A percentile compares a stretch with the other conserved stretches of the same genome.
These are phyloP conservation scores for Drosophila albomicans DNA, from an alignment of 1,140 invertebrate species.

Conservation along the genomic window DNA sequence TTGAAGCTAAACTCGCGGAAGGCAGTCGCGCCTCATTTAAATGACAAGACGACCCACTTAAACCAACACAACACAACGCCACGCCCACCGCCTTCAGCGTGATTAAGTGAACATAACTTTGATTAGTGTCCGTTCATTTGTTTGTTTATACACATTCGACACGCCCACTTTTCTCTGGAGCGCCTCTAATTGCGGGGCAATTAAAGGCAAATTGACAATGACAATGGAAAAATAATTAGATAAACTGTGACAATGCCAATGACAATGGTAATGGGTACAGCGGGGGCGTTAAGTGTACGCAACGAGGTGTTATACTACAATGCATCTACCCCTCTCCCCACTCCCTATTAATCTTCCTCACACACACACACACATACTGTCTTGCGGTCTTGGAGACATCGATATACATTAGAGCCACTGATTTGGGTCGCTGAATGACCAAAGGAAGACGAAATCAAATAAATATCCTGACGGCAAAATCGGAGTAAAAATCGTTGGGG, in stretches of 20 bases:
- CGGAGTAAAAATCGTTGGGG: constrained; percentile 49
- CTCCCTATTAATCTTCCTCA: constrained; percentile 2
- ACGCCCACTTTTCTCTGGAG: constrained; percentile 11
- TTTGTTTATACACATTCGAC: constrained; percentile 49
- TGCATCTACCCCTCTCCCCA: constrained; percentile 1
- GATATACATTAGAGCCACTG: constrained; percentile 31
- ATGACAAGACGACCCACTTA: neutral
- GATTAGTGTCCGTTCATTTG: constrained; percentile 46
- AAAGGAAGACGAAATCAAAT: constrained; percentile 67
- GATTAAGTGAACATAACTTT: constrained; percentile 10
- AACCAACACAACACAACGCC: neutral
- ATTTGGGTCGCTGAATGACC: constrained; percentile 32
- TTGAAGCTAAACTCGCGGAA: neutral
- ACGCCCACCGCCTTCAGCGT: neutral
- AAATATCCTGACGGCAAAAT: constrained; percentile 56
- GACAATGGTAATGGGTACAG: neutral
- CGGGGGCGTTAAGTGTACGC: constrained; percentile 12
- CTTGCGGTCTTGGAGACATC: neutral
- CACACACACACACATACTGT: constrained; percentile 16
- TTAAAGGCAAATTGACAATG: constrained; percentile 77
- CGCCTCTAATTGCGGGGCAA: constrained; percentile 65
- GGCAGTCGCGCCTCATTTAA: neutral
- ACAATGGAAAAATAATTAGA: constrained; percentile 77
- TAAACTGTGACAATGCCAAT: constrained; percentile 26
- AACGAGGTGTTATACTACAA: constrained; percentile 60